Conservation (phyloP, 2,888 invertebrate genomes). For the Drosophila mettleri region DNA sequence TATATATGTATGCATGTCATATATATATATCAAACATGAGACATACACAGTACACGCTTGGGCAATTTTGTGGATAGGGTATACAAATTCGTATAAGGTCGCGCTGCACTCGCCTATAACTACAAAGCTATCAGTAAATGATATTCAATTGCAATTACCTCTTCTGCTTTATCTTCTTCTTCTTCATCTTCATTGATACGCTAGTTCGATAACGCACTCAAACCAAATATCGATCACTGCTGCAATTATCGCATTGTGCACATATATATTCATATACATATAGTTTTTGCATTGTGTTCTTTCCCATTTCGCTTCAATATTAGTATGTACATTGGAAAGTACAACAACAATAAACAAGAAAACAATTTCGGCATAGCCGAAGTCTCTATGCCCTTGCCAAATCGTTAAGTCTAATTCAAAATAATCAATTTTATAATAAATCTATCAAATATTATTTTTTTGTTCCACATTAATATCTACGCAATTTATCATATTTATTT, state of each 20-base stretch:
- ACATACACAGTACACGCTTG: slow-evolving; percentile 28
- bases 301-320: slow-evolving; percentile 13
- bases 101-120: slow-evolving; percentile 32
- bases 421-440: not conserved
- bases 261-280: not conserved
- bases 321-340: slow-evolving; percentile 40
- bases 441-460: not conserved
- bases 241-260: slow-evolving; percentile 5
- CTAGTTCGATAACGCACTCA: slow-evolving; percentile 23
- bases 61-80: slow-evolving; percentile 5
- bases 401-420: not conserved
- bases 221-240: slow-evolving; percentile 28
- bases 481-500: no score
- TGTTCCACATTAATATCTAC: not conserved
- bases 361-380: slow-evolving; percentile 44
- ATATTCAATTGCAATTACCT: slow-evolving; percentile 53
- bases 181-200: slow-evolving; percentile 25
- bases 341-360: slow-evolving; percentile 50
- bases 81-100: slow-evolving; percentile 9
- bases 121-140: slow-evolving; percentile 22
- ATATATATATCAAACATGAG: slow-evolving; percentile 23
- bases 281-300: not conserved
- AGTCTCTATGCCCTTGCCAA: slow-evolving; percentile 37
- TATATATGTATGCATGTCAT: not conserved
- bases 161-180: no score